Evolutionary conservation across 2,888 invertebrate species (phyloP).

Genomic region (Mythimna lalbum): DNA sequence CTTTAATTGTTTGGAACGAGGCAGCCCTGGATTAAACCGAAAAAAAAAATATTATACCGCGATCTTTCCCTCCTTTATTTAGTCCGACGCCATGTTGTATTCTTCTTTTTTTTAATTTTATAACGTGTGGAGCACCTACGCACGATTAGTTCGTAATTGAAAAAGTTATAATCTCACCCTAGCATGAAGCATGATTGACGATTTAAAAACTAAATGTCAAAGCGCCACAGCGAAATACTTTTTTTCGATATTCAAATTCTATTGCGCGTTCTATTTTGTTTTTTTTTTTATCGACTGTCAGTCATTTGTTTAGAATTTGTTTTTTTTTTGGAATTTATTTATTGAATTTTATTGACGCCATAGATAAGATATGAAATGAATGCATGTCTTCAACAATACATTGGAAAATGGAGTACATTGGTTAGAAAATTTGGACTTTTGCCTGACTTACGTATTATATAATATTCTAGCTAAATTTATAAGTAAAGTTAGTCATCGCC

Average conservation of each 20-base stretch:
- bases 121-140: constrained; percentile 56
- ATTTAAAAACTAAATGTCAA: constrained; percentile 52
- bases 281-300: constrained; percentile 25
- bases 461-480: neutral
- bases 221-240: constrained; percentile 43
- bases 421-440: neutral
- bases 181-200: constrained; percentile 52
- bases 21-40: constrained; percentile 73
- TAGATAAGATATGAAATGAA: neutral
- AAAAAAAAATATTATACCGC: constrained; percentile 62
- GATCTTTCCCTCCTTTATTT: constrained; percentile 65
- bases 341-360: neutral
- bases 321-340: neutral
- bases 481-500: neutral
- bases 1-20: constrained; percentile 86
- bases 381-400: neutral
- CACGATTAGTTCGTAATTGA: constrained; percentile 56
- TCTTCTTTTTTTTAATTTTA: constrained; percentile 41
- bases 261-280: constrained; percentile 22
- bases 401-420: no score
- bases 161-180: constrained; percentile 56
- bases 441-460: no score
- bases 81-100: constrained; percentile 53
- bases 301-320: neutral
- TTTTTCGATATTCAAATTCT: constrained; percentile 37